Percentiles rank a stretch among this genome's conserved stretches.
phyloP scores from a whole-genome alignment of 1,140 invertebrate genomes.

The Andrena cerasifolii region DNA sequence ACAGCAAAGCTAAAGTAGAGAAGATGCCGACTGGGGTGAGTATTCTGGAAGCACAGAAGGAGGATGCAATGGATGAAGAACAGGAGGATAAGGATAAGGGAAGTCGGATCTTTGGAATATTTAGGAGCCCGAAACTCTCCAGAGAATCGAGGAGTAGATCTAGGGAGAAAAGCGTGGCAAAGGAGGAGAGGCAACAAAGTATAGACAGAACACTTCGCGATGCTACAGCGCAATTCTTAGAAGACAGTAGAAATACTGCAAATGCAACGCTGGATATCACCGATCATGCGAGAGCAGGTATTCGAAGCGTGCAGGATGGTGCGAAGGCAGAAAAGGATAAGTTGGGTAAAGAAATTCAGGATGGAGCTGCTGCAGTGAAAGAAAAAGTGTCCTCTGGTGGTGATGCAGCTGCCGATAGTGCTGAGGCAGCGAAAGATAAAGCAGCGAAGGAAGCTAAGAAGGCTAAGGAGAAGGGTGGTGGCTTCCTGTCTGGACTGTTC shows the following conservation, averaged over 20 bases:
- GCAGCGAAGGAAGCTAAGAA: conserved; percentile 55
- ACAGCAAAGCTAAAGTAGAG: neutral
- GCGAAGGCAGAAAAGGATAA: conserved; percentile 55
- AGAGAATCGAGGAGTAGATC: conserved; percentile 70
- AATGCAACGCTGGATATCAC: conserved; percentile 51
- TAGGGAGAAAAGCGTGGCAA: conserved; percentile 65
- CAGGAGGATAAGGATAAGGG: conserved; percentile 64
- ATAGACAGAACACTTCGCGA: conserved; percentile 65
- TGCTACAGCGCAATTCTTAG: conserved; percentile 68
- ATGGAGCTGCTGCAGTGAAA: conserved; percentile 12
- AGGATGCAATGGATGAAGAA: conserved; percentile 19
- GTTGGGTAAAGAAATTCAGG: conserved; percentile 24
- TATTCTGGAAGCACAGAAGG: too few species aligned
- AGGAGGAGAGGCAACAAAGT: conserved; percentile 64
- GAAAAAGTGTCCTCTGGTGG: conserved; percentile 24
- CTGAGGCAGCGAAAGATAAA: conserved; percentile 47
- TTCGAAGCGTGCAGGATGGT: conserved; percentile 1
- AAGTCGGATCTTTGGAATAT: conserved; percentile 72
- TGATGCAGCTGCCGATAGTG: neutral
- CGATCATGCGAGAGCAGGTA: neutral
- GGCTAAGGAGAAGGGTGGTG: conserved; percentile 54
- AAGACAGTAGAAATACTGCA: conserved; percentile 69
- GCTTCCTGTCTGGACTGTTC: conserved; percentile 65
- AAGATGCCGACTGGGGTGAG: neutral
- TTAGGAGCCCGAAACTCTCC: conserved; percentile 74